A percentile compares a stretch with the other conserved stretches of the same genome.
Evolutionary conservation across 1,140 invertebrate genomes (phyloP).

Genomic region (Aphidius gifuensis): DNA sequence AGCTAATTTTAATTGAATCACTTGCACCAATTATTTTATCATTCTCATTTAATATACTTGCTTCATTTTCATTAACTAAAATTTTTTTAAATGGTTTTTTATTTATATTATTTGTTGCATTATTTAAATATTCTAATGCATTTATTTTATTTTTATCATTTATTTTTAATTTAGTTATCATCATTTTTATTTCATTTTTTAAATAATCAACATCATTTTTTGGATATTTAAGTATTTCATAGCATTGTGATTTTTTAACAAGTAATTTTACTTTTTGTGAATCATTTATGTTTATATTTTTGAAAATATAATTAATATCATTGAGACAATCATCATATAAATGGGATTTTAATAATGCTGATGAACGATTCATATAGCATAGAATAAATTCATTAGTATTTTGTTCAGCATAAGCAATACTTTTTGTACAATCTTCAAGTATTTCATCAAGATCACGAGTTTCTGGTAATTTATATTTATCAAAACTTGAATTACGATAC

Average conservation of each 20-base stretch:
- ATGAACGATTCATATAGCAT: background rate
- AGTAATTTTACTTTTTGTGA: background rate
- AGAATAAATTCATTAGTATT: background rate
- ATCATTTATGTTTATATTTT: background rate
- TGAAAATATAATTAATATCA: background rate
- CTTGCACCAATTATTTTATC: conserved; percentile 57
- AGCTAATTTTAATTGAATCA: conserved; percentile 60
- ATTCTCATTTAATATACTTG: background rate
- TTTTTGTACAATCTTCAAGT: conserved; percentile 3
- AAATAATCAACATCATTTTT: too few relatives aligned
- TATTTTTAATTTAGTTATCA: too few relatives aligned
- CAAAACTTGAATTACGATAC: too few relatives aligned
- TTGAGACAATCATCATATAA: conserved; percentile 8
- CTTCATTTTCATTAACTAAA: background rate
- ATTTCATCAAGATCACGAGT: background rate
- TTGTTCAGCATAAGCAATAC: conserved; percentile 1
- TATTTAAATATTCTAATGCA: background rate
- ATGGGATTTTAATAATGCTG: background rate
- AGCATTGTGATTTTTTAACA: background rate
- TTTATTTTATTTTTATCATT: background rate
- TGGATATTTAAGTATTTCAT: too few relatives aligned
- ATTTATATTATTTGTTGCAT: background rate
- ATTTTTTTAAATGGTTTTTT: background rate
- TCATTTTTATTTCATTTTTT: background rate
- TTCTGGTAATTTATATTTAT: too few relatives aligned